A percentile compares a stretch with the other conserved stretches of the same genome.
These are phyloP conservation scores for Dinomys branickii DNA, from an alignment of 2,113 vertebrate species.

Conservation along the genomic window DNA sequence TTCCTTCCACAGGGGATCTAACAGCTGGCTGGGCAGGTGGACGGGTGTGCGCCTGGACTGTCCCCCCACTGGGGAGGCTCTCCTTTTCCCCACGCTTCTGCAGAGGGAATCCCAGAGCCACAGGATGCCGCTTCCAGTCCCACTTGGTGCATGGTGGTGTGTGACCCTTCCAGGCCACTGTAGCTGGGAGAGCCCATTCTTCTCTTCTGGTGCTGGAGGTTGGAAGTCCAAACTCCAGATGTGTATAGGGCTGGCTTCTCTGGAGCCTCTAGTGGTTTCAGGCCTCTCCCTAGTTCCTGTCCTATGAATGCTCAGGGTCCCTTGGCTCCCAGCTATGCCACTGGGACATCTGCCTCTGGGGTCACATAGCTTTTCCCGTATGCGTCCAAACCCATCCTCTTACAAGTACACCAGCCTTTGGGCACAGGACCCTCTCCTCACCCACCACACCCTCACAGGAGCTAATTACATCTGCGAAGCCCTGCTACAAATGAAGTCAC, in stretches of 20 bases:
- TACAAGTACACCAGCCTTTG: too few species aligned
- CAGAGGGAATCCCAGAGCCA: neutral
- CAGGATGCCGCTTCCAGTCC: neutral
- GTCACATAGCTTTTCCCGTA: accelerated
- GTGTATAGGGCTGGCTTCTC: neutral
- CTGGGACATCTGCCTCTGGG: neutral
- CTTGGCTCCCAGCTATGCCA: accelerated
- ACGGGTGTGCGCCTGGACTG: accelerated
- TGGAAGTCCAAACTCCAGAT: neutral
- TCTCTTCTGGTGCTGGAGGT: neutral
- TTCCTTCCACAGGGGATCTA: neutral
- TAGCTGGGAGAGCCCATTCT: neutral
- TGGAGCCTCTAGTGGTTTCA: neutral
- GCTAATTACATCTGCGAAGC: neutral
- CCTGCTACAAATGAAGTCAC: neutral
- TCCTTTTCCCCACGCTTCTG: too few species aligned
- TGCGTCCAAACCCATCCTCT: neutral
- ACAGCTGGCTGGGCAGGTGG: accelerated
- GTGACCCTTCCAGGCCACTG: neutral
- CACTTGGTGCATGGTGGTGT: accelerated
- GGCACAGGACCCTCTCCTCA: neutral
- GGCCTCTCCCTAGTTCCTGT: neutral
- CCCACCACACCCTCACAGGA: accelerated
- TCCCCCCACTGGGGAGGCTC: neutral
- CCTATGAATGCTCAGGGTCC: neutral